Conservation (phyloP, 23 tunicate species). For the Halocynthia roretzi region DNA sequence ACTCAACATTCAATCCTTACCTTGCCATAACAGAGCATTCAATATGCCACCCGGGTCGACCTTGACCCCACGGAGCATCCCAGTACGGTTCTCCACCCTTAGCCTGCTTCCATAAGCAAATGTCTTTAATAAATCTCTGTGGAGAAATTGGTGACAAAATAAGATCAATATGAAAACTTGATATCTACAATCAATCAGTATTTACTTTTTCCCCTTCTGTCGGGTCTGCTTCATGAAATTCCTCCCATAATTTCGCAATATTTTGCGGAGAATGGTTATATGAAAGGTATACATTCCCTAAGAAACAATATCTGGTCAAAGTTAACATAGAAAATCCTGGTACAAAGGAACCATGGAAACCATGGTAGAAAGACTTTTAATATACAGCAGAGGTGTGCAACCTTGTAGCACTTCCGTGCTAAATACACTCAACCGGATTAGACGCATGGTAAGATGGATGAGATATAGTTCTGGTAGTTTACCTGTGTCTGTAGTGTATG, state of each 20-base stretch:
- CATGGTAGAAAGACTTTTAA: no score
- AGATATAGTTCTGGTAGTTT: no score
- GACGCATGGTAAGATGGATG: no score
- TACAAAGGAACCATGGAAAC: no score
- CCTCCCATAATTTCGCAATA: slow-evolving; percentile 7
- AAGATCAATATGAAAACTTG: no score
- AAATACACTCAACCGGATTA: no score
- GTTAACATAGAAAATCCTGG: no score
- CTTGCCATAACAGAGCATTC: slow-evolving; percentile 76
- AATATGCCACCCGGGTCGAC: slow-evolving; percentile 94
- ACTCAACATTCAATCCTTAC: background rate
- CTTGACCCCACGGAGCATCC: slow-evolving; percentile 95
- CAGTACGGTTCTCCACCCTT: slow-evolving; percentile 91
- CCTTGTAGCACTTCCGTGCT: no score
- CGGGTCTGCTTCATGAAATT: slow-evolving; percentile 6
- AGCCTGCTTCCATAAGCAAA: slow-evolving; percentile 83
- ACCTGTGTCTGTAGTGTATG: slow-evolving; percentile 45
- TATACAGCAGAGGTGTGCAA: no score
- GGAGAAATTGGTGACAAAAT: background rate
- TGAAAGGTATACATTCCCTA: slow-evolving; percentile 12
- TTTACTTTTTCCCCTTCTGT: slow-evolving; percentile 3
- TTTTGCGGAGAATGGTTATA: slow-evolving; percentile 5
- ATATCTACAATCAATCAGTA: background rate
- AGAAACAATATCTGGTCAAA: background rate
- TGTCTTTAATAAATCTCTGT: slow-evolving; percentile 29